Evolutionary conservation across 2,113 vertebrate species (phyloP).

Genomic region (Poicephalus gulielmi): DNA sequence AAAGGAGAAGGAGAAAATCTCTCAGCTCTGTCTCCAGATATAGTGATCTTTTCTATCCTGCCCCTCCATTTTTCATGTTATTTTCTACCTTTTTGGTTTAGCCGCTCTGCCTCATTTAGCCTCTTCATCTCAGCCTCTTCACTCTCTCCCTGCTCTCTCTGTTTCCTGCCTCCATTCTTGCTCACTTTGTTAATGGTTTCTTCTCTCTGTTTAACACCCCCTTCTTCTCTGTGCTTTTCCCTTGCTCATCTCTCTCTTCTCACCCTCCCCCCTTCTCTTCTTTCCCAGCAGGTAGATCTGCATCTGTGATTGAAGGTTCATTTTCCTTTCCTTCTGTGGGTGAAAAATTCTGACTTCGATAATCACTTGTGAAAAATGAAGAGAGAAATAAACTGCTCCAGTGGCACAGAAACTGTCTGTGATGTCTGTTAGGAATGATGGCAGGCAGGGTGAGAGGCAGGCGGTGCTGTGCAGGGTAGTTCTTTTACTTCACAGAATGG

Average conservation of each 20-base stretch:
- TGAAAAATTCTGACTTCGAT: constrained; percentile 62
- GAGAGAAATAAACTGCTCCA: constrained; percentile 61
- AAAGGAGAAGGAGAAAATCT: not conserved
- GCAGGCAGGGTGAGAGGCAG: not conserved
- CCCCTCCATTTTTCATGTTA: not conserved
- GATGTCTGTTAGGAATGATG: not conserved
- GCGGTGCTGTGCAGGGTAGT: not conserved
- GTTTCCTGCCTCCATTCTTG: not conserved
- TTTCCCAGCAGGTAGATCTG: constrained; percentile 27
- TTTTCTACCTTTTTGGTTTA: not conserved
- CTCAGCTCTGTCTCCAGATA: not conserved
- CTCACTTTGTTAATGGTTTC: not conserved
- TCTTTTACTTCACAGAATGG: not conserved
- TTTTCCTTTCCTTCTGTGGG: constrained; percentile 68
- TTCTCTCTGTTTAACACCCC: not conserved
- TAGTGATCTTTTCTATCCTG: not conserved
- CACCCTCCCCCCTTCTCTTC: not conserved
- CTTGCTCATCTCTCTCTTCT: not conserved
- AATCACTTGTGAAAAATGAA: constrained; percentile 77
- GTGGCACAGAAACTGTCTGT: not conserved
- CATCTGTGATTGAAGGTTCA: constrained; percentile 62
- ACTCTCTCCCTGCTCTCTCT: not conserved
- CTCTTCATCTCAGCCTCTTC: not conserved
- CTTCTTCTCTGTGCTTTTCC: not conserved
- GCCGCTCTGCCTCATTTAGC: not conserved